Base-by-base conservation (phyloP, 2,888 invertebrate species). In the Spilarctia lutea region DNA sequence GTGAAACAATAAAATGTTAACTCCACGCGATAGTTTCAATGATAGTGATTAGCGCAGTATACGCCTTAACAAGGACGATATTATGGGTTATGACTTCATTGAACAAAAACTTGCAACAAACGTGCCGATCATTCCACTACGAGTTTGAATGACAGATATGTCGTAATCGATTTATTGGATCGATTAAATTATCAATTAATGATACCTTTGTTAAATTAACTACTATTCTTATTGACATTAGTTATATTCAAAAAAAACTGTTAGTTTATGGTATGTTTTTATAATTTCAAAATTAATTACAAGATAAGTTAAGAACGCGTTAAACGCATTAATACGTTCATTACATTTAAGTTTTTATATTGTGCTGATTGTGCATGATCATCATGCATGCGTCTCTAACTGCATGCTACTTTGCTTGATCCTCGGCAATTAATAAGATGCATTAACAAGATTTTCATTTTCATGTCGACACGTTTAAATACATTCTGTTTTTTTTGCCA, bases 81-180 rank as follows among this genome's bases (percentile, higher is more conserved):
- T 90, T 89, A 89, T 81, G 84, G 85, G 81, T 79, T 88, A 89
- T 92, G 92, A 92, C 89, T 89, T 92, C 92, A 93, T 80, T 85
- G 76, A 63, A 83, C 89, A 91, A 91, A 90, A 89, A 91, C 89
- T 88, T 81, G 79, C 81, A 78, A 81, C 85, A 87, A 87, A 88
- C 86, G 85, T 81, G 86, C 88, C 89, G 87, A 86, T 82, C 84
- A 76, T 83, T 84, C 84, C 77, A 77, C 82, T 76, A 79, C 82
- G 76, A 75, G 81, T 76, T 84, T 79, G 82, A 86, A 69, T 83
- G 87, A 87, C 84, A 87, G 84, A 84, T 81, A 80, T 87, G 87
- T 88, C 86, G 86, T 87, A 86, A 87, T 88, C 84, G 80, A 86
- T 86, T 81, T 81, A 82, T 79, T 82, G 77, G 85, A 87, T 86